phyloP scores from a whole-genome alignment of 2,888 invertebrate species.

The Cryptus armator region DNA sequence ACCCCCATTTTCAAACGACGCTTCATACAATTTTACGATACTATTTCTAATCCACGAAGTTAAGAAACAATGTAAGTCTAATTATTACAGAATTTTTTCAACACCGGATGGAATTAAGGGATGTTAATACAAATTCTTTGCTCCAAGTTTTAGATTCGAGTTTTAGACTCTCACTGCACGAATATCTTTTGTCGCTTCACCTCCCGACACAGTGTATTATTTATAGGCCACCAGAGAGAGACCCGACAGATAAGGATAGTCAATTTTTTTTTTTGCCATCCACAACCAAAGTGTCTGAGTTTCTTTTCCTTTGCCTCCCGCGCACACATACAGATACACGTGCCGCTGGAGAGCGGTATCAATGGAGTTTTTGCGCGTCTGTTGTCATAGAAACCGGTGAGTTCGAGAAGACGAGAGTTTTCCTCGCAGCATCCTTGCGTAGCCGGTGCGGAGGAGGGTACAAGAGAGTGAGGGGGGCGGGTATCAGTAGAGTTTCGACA shows the following conservation, averaged over 20 bases:
- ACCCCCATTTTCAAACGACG: background rate
- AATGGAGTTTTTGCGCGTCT: conserved; percentile 81
- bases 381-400: conserved; percentile 79
- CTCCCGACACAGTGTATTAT: conserved; percentile 28
- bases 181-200: background rate
- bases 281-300: conserved; percentile 20
- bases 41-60: background rate
- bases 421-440: conserved; percentile 20
- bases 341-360: conserved; percentile 68
- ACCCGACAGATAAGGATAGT: conserved; percentile 14
- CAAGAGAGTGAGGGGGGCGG: background rate
- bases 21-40: background rate
- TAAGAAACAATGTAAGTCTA: background rate
- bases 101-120: too few relatives aligned
- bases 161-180: background rate
- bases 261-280: conserved; percentile 18
- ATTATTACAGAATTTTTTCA: too few relatives aligned
- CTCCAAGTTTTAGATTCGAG: background rate
- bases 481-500: conserved; percentile 8
- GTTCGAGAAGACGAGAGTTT: conserved; percentile 18
- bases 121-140: background rate
- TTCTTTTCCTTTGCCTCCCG: conserved; percentile 14
- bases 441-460: background rate
- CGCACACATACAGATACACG: background rate
- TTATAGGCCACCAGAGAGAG: conserved; percentile 21